Conservation (phyloP, 2,113 vertebrate species). For the Panthera tigris region DNA sequence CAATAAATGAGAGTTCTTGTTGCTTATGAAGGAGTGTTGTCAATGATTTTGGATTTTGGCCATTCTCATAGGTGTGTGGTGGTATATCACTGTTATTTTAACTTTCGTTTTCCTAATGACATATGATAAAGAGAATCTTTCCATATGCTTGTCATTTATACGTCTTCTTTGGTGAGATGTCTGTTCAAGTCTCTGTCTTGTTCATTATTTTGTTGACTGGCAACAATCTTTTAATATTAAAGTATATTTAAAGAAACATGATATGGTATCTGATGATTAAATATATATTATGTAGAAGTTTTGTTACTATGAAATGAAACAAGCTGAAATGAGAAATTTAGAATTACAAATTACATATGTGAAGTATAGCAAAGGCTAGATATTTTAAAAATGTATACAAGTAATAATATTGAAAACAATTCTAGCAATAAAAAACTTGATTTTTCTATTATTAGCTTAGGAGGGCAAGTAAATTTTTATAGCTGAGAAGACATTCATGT, state of each 20-base stretch:
- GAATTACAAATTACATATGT: background rate
- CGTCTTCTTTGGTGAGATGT: background rate
- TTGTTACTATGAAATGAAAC: background rate
- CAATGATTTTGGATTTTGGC: no score
- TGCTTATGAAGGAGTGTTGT: accelerated
- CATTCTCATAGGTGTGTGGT: accelerated
- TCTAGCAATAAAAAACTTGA: background rate
- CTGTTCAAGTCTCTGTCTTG: background rate
- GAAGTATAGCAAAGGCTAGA: background rate
- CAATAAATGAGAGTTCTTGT: background rate
- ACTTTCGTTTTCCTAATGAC: background rate
- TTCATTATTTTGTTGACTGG: background rate
- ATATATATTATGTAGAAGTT: background rate
- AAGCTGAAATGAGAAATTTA: background rate
- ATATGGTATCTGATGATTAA: background rate
- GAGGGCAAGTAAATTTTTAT: background rate
- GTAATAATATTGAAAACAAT: background rate
- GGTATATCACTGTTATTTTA: background rate
- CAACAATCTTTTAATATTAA: background rate
- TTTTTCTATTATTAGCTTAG: conserved; percentile 16
- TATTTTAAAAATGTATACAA: background rate
- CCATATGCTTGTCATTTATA: background rate
- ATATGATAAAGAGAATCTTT: background rate
- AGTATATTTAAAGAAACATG: background rate
- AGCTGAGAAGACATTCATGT: background rate